Conservation (phyloP, 2,888 invertebrate genomes). For the Nineta flava region DNA sequence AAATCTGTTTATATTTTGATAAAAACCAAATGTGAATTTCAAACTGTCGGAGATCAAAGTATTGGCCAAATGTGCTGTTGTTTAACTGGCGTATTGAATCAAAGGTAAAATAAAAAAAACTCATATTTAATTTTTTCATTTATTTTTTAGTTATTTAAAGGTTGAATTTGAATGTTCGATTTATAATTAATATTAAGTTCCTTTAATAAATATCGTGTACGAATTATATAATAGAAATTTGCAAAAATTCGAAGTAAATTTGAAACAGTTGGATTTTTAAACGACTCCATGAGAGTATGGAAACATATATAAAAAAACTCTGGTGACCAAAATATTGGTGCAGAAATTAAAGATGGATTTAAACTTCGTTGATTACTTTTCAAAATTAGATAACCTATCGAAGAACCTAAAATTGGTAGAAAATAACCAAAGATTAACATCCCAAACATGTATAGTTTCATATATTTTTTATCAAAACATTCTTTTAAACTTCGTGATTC, state of each 20-base stretch:
- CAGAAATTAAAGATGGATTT: conserved; percentile 16
- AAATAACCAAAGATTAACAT: conserved; percentile 19
- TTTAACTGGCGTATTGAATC: too few species aligned
- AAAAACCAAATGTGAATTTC: too few species aligned
- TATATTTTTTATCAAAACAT: conserved; percentile 9
- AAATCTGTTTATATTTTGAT: too few species aligned
- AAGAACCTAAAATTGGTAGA: conserved; percentile 14
- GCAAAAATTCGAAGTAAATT: not conserved
- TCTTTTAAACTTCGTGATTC: conserved; percentile 3
- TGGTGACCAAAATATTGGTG: conserved; percentile 23
- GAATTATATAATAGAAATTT: not conserved
- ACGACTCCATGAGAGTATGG: not conserved
- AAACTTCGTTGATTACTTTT: conserved; percentile 5
- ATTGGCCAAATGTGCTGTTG: too few species aligned
- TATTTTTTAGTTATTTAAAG: too few species aligned
- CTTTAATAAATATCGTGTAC: not conserved
- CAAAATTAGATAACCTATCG: too few species aligned
- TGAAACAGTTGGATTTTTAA: not conserved
- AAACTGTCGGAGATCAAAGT: too few species aligned
- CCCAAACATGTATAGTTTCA: conserved; percentile 20
- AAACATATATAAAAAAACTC: conserved; percentile 16
- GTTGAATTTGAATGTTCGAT: too few species aligned
- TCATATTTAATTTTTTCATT: too few species aligned
- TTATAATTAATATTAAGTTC: too few species aligned
- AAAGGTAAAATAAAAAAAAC: too few species aligned